Base-by-base conservation (phyloP, 2,113 vertebrate species). In the Myiozetetes cayanensis region DNA sequence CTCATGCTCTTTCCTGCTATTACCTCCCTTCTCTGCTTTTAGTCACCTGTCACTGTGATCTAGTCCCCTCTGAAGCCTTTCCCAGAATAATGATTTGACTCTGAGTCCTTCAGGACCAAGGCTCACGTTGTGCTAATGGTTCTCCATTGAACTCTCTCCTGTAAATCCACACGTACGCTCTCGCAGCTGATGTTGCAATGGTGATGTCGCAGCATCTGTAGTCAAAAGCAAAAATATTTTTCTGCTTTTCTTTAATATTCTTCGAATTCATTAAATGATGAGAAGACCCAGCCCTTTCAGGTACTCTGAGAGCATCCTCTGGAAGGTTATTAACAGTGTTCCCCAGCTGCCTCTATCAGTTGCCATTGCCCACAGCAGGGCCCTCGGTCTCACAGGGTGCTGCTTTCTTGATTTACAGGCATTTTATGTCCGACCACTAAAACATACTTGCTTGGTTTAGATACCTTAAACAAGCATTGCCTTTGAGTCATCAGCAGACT, bases 81-180 rank as follows among this genome's bases (percentile, higher is more conserved):
- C 16, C 78, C 23, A 8, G 30, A 82, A 39, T 31, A 56, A 50
- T 18, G 24, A 33, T 66, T 65, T 63, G 30, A 41, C n/a, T 65
- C 21, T 4, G 7, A 84, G 58, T 61, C 31, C 74, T 89, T 78
- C 46, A 68, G 41, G 44, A 52, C 74, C 19, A 12, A 80, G 46
- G 31, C 22, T 89, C 35, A 5, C 0, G 0, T 58, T 72, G 14
- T 68, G 79, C 33, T 77, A 52, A 22, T 89, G 49, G 3, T 13
- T 86, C 68, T 73, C 13, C 46, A 30, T 50, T 59, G 30, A 82
- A 27, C 43, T 78, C 27, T 59, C 0, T 50, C 83, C 46, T 87
- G 55, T 72, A 72, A 67, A 67, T 30, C 47, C 81, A 21, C 2
- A 0, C 10, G 12, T 33, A 22, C 0, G 0, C 2, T 8, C 37